Conservation (phyloP, 2,797 vertebrate species). For the Lepidocolaptes lacrymiger region DNA sequence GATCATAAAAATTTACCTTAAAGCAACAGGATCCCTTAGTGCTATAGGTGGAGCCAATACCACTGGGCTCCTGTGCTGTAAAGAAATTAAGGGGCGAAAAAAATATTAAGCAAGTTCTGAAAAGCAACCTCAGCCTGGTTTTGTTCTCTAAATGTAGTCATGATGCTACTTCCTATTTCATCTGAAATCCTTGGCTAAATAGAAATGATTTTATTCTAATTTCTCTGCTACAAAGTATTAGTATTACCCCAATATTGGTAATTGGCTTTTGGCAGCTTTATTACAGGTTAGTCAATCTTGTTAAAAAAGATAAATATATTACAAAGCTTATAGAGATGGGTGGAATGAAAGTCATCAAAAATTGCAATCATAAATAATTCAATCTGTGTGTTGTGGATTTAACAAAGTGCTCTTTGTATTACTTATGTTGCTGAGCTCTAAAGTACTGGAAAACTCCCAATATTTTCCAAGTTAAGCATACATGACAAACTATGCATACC, state of each 20-base stretch:
- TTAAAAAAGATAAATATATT: background rate
- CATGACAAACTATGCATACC: background rate
- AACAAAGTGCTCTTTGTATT: background rate
- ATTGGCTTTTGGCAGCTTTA: background rate
- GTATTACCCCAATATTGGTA: background rate
- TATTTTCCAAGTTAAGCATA: background rate
- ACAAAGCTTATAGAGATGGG: background rate
- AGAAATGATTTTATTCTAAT: background rate
- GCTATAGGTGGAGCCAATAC: background rate
- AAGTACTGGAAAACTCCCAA: background rate
- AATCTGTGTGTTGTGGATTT: background rate
- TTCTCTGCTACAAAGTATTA: background rate
- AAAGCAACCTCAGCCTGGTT: background rate
- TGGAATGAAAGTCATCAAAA: background rate
- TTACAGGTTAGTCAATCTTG: background rate
- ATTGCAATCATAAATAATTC: background rate
- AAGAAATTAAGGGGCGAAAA: background rate
- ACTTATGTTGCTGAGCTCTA: background rate
- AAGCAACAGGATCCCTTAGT: background rate
- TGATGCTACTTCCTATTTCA: background rate
- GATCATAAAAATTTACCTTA: background rate
- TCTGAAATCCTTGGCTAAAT: background rate
- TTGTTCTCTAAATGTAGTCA: background rate
- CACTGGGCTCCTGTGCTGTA: background rate
- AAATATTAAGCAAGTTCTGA: background rate